Percentiles rank a stretch among this genome's conserved stretches.
Evolutionary conservation across 2,797 vertebrate species (phyloP).

Genomic region (Manis pentadactyla): DNA sequence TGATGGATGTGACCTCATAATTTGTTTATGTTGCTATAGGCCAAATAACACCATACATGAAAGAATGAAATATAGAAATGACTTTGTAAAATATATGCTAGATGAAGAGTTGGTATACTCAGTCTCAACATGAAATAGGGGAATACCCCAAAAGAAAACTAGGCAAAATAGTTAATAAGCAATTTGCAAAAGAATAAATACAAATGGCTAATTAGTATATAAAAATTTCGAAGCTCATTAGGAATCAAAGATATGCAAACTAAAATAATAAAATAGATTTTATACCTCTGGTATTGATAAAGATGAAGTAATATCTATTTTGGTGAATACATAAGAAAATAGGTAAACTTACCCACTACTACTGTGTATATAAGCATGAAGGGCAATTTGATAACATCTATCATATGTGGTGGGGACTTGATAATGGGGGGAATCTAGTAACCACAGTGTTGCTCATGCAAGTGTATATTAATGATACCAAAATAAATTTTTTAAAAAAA

Average conservation of each 20-base stretch:
- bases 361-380: neutral
- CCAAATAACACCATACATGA: neutral
- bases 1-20: neutral
- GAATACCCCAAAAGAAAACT: neutral
- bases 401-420: too few relatives aligned
- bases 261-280: constrained; percentile 24
- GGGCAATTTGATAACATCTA: neutral
- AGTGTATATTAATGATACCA: too few relatives aligned
- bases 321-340: neutral
- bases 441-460: too few relatives aligned
- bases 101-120: neutral
- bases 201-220: neutral
- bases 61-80: constrained; percentile 19
- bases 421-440: too few relatives aligned
- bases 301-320: neutral
- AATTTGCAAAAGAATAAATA: constrained; percentile 44
- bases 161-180: neutral
- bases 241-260: neutral
- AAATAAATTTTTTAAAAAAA: too few relatives aligned
- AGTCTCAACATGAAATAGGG: neutral
- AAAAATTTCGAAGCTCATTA: neutral
- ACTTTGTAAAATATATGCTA: neutral
- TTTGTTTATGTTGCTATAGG: neutral
- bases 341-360: neutral
- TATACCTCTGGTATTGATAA: neutral